These are phyloP conservation scores for Austrolebias charrua DNA, from an alignment of 2,797 vertebrate species.

Conservation along the genomic window DNA sequence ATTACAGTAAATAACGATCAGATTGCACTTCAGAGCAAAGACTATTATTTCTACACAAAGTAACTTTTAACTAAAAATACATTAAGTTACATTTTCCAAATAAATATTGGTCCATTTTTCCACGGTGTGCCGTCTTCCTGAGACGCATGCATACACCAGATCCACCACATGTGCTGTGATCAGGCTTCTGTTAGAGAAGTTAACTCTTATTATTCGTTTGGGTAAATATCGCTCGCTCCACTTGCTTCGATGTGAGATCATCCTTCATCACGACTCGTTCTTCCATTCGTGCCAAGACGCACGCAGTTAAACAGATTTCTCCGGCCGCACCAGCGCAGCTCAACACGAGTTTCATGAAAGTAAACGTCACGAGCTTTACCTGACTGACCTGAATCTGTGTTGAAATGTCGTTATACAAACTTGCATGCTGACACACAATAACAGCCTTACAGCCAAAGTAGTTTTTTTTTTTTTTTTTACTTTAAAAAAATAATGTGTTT, in stretches of 20 bases:
- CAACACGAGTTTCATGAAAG: conserved; percentile 12
- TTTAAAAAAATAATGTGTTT: conserved; percentile 46
- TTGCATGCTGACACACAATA: conserved; percentile 60
- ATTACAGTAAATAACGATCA: conserved; percentile 29
- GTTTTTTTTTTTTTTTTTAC: conserved; percentile 26
- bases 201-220: conserved; percentile 14
- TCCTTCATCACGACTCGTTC: conserved; percentile 39
- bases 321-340: conserved; percentile 22
- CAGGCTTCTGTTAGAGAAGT: conserved; percentile 7
- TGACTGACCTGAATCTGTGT: conserved; percentile 35
- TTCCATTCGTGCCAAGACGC: conserved; percentile 31
- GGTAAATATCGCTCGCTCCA: conserved; percentile 2
- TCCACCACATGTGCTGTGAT: not conserved
- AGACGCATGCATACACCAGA: conserved; percentile 45
- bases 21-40: conserved; percentile 56
- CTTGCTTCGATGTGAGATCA: conserved; percentile 39
- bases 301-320: conserved; percentile 43
- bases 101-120: conserved; percentile 69
- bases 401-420: conserved; percentile 31
- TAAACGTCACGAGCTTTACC: conserved; percentile 17
- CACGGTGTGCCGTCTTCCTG: conserved; percentile 59
- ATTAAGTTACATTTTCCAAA: conserved; percentile 63
- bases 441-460: conserved; percentile 59
- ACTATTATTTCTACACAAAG: conserved; percentile 54
- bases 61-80: conserved; percentile 51